Evolutionary conservation across 2,888 invertebrate species (phyloP).

Genomic region (Lapara coniferarum): DNA sequence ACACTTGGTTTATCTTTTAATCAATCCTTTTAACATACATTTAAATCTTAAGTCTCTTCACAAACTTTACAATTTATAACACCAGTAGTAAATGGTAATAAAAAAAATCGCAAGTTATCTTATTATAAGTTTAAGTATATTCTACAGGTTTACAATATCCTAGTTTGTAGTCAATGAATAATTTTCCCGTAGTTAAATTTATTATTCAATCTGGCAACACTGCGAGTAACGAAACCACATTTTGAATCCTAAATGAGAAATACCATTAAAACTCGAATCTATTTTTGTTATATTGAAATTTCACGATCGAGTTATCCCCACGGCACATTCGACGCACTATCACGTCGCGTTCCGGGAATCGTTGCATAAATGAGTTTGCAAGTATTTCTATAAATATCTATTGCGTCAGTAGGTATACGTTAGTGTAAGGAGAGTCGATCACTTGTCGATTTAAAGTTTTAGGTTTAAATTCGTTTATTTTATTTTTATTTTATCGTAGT

Average conservation of each 20-base stretch:
- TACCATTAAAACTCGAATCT: constrained; percentile 16
- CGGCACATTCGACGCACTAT: not conserved
- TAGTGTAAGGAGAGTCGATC: not conserved
- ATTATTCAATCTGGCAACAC: not conserved
- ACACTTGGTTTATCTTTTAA: not conserved
- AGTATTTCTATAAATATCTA: constrained; percentile 1
- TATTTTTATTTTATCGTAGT: too few species aligned
- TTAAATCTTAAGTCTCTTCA: too few species aligned
- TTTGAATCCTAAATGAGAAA: constrained; percentile 6
- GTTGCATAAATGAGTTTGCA: not conserved
- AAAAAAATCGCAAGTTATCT: not conserved
- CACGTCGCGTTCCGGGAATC: constrained; percentile 9
- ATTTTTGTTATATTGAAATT: not conserved
- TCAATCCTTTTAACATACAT: too few species aligned
- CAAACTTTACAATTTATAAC: not conserved
- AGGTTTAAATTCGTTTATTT: too few species aligned
- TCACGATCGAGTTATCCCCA: too few species aligned
- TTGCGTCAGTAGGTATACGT: constrained; percentile 8
- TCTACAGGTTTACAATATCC: not conserved
- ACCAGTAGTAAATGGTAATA: not conserved
- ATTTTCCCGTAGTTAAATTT: not conserved
- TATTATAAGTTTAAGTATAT: not conserved
- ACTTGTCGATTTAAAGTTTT: too few species aligned
- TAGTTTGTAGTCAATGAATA: not conserved
- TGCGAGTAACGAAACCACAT: not conserved